These are phyloP conservation scores for Parus major DNA, from an alignment of 2,113 vertebrate species.

Conservation along the genomic window DNA sequence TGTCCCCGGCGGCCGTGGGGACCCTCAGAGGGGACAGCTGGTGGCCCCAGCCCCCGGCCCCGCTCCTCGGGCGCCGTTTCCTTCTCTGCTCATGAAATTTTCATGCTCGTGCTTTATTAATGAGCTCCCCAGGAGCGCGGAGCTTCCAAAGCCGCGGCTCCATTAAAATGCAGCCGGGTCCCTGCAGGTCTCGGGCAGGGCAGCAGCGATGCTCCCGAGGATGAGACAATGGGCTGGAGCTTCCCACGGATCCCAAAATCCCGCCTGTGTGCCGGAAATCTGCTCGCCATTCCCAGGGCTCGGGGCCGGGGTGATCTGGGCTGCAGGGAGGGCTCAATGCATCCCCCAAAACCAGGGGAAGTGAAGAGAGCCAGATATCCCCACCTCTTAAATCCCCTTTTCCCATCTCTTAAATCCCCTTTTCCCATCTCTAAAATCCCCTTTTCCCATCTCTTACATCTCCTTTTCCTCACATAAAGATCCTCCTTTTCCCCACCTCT, in stretches of 20 bases:
- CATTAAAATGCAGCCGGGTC: slow-evolving; percentile 41
- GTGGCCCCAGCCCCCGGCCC: neutral
- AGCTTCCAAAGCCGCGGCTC: neutral
- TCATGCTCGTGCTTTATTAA: slow-evolving; percentile 42
- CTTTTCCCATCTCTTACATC: neutral
- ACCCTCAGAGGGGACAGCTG: neutral
- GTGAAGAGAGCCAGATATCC: neutral
- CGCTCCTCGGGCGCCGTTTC: neutral
- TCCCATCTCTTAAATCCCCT: neutral
- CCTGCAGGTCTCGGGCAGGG: neutral
- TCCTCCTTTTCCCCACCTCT: neutral
- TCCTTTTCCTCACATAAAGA: neutral
- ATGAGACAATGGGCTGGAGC: neutral
- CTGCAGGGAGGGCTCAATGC: accelerated
- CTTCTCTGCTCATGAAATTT: neutral
- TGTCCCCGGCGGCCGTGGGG: neutral
- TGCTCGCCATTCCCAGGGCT: accelerated
- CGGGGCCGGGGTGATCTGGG: accelerated
- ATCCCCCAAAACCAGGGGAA: neutral
- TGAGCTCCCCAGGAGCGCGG: slow-evolving; percentile 38
- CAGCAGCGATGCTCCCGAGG: neutral
- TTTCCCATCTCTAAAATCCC: neutral
- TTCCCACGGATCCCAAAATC: neutral
- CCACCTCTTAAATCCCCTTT: neutral
- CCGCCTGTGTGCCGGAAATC: neutral